phyloP scores from a whole-genome alignment of 2,113 vertebrate species.

The Scophthalmus maximus region DNA sequence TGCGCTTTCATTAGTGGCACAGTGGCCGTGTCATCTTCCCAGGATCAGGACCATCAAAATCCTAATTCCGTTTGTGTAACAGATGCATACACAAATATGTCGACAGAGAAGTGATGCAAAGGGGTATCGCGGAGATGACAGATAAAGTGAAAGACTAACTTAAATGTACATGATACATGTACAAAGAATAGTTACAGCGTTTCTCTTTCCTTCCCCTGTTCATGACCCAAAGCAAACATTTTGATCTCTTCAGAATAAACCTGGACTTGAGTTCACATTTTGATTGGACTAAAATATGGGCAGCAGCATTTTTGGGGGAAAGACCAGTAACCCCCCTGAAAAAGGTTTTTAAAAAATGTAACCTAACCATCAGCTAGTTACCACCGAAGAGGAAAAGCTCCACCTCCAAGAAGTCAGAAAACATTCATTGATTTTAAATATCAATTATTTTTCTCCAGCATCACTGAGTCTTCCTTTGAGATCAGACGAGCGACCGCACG shows the following conservation, averaged over 20 bases:
- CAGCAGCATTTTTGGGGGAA: slow-evolving; percentile 21
- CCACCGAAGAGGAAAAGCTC: too few species aligned
- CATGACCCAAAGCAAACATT: slow-evolving; percentile 22
- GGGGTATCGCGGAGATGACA: neutral
- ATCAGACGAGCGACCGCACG: too few species aligned
- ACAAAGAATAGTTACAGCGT: neutral
- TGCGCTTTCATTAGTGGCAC: slow-evolving; percentile 35
- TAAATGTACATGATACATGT: neutral
- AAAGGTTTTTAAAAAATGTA: too few species aligned
- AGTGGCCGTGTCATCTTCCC: slow-evolving; percentile 27
- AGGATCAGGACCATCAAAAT: slow-evolving; percentile 2
- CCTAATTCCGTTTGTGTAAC: too few species aligned
- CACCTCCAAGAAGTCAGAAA: too few species aligned
- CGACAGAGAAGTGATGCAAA: too few species aligned
- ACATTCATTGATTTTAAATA: too few species aligned
- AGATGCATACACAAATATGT: neutral
- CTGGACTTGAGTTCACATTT: slow-evolving; percentile 37
- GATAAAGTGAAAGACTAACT: neutral
- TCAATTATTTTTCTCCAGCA: too few species aligned
- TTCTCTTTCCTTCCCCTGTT: too few species aligned
- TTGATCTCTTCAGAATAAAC: slow-evolving; percentile 36
- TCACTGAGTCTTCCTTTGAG: too few species aligned
- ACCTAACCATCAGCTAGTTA: too few species aligned
- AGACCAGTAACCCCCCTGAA: too few species aligned
- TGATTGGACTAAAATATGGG: neutral